Base-by-base conservation (phyloP, 2,888 invertebrate species). In the Archaeoteleia sp. region DNA sequence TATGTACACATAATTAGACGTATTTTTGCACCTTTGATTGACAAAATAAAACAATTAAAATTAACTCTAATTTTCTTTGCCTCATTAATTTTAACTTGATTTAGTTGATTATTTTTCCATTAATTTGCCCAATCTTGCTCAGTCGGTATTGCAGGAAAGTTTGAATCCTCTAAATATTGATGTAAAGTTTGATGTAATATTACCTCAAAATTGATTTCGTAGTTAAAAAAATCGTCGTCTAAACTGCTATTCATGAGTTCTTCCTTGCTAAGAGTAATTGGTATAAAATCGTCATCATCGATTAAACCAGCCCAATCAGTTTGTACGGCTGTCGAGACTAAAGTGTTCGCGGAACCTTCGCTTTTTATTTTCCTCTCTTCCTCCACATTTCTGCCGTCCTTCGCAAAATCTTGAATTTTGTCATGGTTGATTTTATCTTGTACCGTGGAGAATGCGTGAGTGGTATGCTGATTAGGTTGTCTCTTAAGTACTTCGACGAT, bases 161-260 rank as follows among this genome's bases (percentile, higher is more conserved):
- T 13, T 39, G 39, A 14, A 27, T 37, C 46, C 35, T 30, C 32
- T 62, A 34, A 13, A 23, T n/a, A 32, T 49, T 30, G 3, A 25
- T 35, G 40, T 43, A 37, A 37, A 61, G 13, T 34, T 17, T n/a
- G 25, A 29, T 43, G 48, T 62, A 35, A 60, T 55, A 49, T 63
- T 81, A 89, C 89, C 87, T 89, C 89, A 72, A 89, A 87, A 77
- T 89, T 89, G 65, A 89, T 89, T 76, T 89, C 89, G 12, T 86
- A 86, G 10, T 87, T 83, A 54, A 89, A 82, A 72, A 87, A 88
- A 72, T 89, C 88, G 71, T 89, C 88, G 72, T 89, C 88, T 67
- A 88, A 88, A 70, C 87, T 85, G 72, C 87, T 85, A 69, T 87
- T 85, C 32, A 79, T 74, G 55, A 81, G 78, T 60, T 82, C 79